Conservation (phyloP, 2,888 invertebrate species). For the Parnassius mnemosyne region DNA sequence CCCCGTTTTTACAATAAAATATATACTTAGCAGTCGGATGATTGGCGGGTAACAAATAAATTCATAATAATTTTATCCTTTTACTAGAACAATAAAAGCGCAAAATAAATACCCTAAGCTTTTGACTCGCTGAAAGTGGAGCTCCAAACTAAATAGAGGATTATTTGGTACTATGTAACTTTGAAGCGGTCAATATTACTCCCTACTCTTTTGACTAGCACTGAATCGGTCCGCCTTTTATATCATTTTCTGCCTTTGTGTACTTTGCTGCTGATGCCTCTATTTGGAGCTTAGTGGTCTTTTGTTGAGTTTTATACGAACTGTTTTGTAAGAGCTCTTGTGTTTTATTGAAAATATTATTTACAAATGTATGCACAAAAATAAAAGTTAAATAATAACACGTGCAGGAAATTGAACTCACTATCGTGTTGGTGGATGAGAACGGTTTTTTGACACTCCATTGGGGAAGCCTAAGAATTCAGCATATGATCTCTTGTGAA, state of each 20-base stretch:
- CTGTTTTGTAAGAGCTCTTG: constrained; percentile 15
- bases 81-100: no score
- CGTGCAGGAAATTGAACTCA: no score
- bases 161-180: constrained; percentile 64
- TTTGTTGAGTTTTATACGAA: constrained; percentile 19
- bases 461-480: no score
- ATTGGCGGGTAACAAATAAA: no score
- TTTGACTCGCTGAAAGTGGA: constrained; percentile 12
- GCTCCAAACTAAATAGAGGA: constrained; percentile 34
- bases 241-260: constrained; percentile 26
- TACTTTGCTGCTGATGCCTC: constrained; percentile 24
- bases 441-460: no score
- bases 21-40: no score
- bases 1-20: no score
- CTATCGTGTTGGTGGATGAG: no score
- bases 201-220: constrained; percentile 30
- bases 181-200: constrained; percentile 58
- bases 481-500: no score
- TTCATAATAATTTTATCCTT: no score
- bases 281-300: constrained; percentile 21
- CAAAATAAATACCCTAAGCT: background rate
- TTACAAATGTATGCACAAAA: no score
- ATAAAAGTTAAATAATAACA: no score
- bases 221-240: constrained; percentile 31
- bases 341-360: constrained; percentile 1